These are phyloP conservation scores for Schizopygopsis malacanthus DNA, from an alignment of 2,797 vertebrate genomes.

Conservation along the genomic window DNA sequence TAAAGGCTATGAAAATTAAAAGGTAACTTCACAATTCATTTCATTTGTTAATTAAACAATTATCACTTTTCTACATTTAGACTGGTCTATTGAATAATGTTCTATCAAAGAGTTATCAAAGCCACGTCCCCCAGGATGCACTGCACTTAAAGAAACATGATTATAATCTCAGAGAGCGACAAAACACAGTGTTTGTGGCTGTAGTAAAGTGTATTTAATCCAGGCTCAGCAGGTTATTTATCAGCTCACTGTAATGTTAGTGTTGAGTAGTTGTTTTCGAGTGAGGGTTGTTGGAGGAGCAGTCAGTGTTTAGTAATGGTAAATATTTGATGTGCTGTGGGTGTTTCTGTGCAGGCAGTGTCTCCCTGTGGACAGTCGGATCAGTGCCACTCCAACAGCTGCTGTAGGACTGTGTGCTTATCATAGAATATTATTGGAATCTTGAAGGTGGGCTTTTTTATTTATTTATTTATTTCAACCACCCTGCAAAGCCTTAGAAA, in stretches of 20 bases:
- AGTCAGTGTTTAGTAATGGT: constrained; percentile 55
- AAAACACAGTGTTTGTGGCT: background rate
- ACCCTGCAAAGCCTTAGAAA: background rate
- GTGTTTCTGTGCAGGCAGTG: constrained; percentile 62
- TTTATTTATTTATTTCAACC: background rate
- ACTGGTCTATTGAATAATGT: constrained; percentile 25
- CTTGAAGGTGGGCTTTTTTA: background rate
- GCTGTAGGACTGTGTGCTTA: constrained; percentile 28
- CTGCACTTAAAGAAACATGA: background rate
- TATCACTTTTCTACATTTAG: constrained; percentile 41
- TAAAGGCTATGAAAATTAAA: constrained; percentile 48
- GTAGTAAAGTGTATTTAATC: background rate
- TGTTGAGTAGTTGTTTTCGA: constrained; percentile 1
- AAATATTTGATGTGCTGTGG: constrained; percentile 51
- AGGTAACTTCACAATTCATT: constrained; percentile 45
- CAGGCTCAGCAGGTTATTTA: background rate
- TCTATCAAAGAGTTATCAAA: constrained; percentile 41
- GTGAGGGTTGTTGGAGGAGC: constrained; percentile 29
- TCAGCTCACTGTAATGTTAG: background rate
- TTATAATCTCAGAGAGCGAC: background rate
- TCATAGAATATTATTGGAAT: background rate
- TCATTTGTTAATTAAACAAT: constrained; percentile 49
- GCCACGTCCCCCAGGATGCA: constrained; percentile 36
- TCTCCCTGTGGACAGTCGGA: constrained; percentile 65
- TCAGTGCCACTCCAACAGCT: constrained; percentile 60